These are phyloP conservation scores for Trachops cirrhosus DNA, from an alignment of 2,797 vertebrate genomes.

Conservation along the genomic window DNA sequence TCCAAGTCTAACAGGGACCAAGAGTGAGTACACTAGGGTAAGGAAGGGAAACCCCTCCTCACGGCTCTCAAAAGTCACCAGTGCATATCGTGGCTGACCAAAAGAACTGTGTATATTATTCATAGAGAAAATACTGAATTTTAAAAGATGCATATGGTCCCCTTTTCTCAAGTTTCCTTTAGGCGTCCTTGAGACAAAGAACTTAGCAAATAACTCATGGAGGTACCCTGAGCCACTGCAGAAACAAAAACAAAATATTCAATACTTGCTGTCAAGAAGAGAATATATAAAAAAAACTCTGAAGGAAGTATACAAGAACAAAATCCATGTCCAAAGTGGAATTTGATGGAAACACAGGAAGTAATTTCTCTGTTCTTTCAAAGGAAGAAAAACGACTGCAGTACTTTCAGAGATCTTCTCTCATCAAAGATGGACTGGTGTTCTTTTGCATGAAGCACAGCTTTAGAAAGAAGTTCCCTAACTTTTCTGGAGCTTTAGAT, in stretches of 20 bases:
- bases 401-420: not conserved
- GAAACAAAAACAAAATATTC: not conserved
- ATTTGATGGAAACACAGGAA: not conserved
- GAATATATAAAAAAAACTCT: not conserved
- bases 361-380: not conserved
- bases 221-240: not conserved
- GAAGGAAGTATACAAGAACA: not conserved
- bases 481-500: not conserved
- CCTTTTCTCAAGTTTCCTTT: not conserved
- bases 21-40: not conserved
- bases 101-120: not conserved
- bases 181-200: not conserved
- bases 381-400: not conserved
- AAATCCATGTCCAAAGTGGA: not conserved
- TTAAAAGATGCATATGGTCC: not conserved
- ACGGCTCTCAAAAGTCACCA: not conserved
- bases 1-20: not conserved
- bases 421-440: not conserved
- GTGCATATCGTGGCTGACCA: not conserved
- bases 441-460: not conserved
- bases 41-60: not conserved
- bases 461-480: slow-evolving; percentile 12
- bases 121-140: not conserved
- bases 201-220: not conserved
- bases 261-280: not conserved